Evolutionary conservation across 2,888 invertebrate species (phyloP).

Genomic region (Oegoconia quadripuncta): DNA sequence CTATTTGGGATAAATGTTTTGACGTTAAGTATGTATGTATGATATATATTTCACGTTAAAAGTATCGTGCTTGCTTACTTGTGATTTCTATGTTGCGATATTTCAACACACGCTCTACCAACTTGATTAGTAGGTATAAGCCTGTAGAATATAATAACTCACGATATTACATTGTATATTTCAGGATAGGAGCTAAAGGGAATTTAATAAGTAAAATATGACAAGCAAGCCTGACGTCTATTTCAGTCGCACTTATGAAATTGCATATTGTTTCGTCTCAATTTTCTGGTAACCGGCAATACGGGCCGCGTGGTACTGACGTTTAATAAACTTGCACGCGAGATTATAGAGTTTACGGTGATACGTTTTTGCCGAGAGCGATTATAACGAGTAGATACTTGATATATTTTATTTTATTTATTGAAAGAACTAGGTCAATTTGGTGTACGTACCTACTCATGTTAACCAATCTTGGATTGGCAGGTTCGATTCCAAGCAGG

Average conservation of each 20-base stretch:
- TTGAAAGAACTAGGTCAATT: no score
- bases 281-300: constrained; percentile 35
- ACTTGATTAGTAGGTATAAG: constrained; percentile 2
- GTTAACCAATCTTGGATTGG: no score
- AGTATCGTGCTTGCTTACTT: no score
- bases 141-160: no score
- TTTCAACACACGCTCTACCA: no score
- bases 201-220: constrained; percentile 16
- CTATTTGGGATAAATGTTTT: no score
- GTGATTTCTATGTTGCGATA: no score
- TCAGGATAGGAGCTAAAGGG: constrained; percentile 4
- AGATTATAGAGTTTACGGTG: constrained; percentile 49
- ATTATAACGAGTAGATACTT: constrained; percentile 19
- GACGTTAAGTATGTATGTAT: no score
- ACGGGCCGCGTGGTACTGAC: constrained; percentile 53
- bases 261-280: constrained; percentile 41
- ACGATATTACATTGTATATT: no score
- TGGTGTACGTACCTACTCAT: no score
- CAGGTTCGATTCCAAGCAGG: no score
- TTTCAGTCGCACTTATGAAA: constrained; percentile 38
- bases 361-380: constrained; percentile 38
- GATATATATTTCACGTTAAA: no score
- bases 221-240: constrained; percentile 27
- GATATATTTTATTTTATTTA: background rate
- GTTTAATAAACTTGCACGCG: constrained; percentile 57